Evolutionary conservation across 2,797 vertebrate species (phyloP).

Genomic region (Mionectes olivaceus): DNA sequence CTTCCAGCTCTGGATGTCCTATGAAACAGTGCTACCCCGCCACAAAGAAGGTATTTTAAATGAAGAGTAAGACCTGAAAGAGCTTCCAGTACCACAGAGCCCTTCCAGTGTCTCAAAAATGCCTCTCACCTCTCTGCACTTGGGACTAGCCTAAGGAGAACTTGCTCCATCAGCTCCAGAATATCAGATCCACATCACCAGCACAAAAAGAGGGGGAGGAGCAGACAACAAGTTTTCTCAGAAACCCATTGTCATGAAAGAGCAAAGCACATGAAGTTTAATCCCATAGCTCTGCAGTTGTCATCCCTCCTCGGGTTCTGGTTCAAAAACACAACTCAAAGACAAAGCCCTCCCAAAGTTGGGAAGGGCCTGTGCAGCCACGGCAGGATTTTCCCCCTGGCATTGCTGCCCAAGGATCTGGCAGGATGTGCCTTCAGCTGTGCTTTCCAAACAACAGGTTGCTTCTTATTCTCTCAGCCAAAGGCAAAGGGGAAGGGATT

Average conservation of each 20-base stretch:
- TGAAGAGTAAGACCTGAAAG: not conserved
- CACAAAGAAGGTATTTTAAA: not conserved
- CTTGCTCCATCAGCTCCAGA: not conserved
- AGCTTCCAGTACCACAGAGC: not conserved
- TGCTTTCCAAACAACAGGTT: conserved; percentile 28
- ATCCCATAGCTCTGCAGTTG: not conserved
- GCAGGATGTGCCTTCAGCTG: conserved; percentile 6
- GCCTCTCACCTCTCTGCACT: not conserved
- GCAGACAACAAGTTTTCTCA: not conserved
- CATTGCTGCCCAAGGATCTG: not conserved
- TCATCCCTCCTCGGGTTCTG: not conserved
- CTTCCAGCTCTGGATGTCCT: not conserved
- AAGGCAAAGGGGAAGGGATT: not conserved
- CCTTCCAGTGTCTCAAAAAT: not conserved
- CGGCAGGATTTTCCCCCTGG: not conserved
- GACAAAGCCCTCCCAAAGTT: not conserved
- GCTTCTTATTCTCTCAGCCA: not conserved
- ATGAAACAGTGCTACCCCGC: fast-evolving
- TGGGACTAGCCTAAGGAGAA: not conserved
- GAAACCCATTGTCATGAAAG: not conserved
- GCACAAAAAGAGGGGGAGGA: not conserved
- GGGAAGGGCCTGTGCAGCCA: not conserved
- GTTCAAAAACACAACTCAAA: not conserved
- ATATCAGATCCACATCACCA: not conserved
- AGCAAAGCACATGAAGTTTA: not conserved